Evolutionary conservation across 2,888 invertebrate genomes (phyloP), one percentile per base, ranked within the genome.

Genomic region (Aleiodes alternator): DNA sequence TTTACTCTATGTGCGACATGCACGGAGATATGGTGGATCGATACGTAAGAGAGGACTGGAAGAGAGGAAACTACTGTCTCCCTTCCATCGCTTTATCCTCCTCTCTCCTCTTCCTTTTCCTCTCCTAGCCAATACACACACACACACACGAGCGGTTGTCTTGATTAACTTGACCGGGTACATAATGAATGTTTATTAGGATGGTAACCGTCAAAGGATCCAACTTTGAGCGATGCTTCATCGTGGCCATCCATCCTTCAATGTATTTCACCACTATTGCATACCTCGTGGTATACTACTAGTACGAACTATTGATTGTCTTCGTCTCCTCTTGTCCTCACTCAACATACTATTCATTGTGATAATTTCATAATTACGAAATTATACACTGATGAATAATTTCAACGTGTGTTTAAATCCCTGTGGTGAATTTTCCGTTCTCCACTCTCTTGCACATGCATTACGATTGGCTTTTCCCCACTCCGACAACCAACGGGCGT

Each of bases 111-210:
- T 29, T 12, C 16, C 9, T 14, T 4, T 12, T 23, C 48, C 61
- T 61, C 61, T 43, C 48, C 34, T 8, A 80, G 80, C 72, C 80
- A 79, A 80, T 83, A 82, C 81, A 81, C 75, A 64, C 50, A 81
- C 75, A 64, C 50, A 64, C 50, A 81, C 75, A 64, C 50, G 48
- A 69, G 76, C 77, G 77, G 79, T 82, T 72, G 80, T 78, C 81
- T 79, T 75, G 75, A 75, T 75, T 75, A 75, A 75, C 68, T 79
- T 79, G 78, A 77, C 80, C 80, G 77, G 78, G 73, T 75, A 78
- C 73, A 79, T 82, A 84, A 83, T 83, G 81, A 84, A 84, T 83
- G 83, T 83, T 84, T 82, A 84, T 84, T 83, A 83, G 82, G 78
- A 75, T 73, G 76, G 79, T 76, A 80, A 81, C 77, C 69, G 80